Conservation (phyloP, 2,888 invertebrate genomes). For the Eretmocerus hayati region DNA sequence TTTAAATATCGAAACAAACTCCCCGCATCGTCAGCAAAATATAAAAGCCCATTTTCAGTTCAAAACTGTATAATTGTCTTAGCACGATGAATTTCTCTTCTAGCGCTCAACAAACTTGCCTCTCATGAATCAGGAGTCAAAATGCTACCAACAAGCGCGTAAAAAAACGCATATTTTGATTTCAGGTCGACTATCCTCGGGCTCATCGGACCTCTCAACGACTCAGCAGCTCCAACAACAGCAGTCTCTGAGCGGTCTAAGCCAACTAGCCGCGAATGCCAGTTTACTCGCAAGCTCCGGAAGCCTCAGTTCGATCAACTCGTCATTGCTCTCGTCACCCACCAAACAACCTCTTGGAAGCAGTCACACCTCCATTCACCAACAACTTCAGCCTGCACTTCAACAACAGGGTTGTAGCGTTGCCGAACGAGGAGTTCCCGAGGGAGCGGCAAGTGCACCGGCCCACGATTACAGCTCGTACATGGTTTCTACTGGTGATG, state of each 20-base stretch:
- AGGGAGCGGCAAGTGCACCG: conserved; percentile 66
- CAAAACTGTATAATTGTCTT: no score
- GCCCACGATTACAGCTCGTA: conserved; percentile 53
- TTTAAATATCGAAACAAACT: no score
- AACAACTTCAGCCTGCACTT: conserved; percentile 22
- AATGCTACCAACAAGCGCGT: not conserved
- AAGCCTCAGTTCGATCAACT: conserved; percentile 25
- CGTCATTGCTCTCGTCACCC: conserved; percentile 38
- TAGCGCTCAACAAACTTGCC: not conserved
- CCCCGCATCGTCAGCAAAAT: no score
- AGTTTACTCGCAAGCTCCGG: no score
- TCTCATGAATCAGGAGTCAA: not conserved
- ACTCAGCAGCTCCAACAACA: conserved; percentile 9
- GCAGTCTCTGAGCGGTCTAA: conserved; percentile 4
- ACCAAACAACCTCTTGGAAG: conserved; percentile 29
- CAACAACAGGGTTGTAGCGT: conserved; percentile 22
- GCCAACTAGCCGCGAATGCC: conserved; percentile 17
- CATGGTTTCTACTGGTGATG: conserved; percentile 13
- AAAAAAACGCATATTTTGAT: no score
- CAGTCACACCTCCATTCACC: conserved; percentile 9
- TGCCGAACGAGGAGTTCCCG: conserved; percentile 64
- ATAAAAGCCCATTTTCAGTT: no score
- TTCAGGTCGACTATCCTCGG: not conserved
- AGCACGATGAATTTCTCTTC: no score
- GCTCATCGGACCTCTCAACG: conserved; percentile 14